Evolutionary conservation across 2,888 invertebrate species (phyloP).

Genomic region (Drosophila melanosoma): DNA sequence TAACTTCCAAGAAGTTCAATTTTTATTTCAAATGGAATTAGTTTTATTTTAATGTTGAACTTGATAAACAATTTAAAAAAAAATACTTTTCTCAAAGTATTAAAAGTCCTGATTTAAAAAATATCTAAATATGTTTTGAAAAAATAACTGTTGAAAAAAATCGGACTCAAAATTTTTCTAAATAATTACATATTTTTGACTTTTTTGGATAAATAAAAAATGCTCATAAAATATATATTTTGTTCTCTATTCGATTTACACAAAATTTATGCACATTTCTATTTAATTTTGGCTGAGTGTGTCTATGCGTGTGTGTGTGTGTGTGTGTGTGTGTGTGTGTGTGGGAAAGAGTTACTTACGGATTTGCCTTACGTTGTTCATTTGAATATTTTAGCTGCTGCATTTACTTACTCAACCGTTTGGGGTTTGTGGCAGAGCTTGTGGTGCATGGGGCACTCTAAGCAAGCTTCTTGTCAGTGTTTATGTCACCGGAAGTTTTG

Average conservation of each 20-base stretch:
- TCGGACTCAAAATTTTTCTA: not conserved
- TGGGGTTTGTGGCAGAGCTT: not conserved
- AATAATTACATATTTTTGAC: not conserved
- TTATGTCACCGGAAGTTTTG: constrained; percentile 81
- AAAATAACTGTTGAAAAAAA: no score
- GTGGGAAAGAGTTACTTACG: constrained; percentile 43
- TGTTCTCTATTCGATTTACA: not conserved
- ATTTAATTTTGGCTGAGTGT: constrained; percentile 2
- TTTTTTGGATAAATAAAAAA: not conserved
- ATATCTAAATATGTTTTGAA: not conserved
- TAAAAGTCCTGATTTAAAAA: not conserved
- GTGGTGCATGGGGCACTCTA: constrained; percentile 49
- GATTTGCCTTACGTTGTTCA: constrained; percentile 65
- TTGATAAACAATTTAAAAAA: not conserved
- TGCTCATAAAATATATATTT: not conserved
- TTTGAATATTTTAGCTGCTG: constrained; percentile 80
- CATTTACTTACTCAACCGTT: constrained; percentile 63
- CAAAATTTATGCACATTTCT: not conserved
- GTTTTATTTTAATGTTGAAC: not conserved
- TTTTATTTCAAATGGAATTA: not conserved
- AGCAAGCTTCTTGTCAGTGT: constrained; percentile 79
- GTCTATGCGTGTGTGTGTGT: constrained; percentile 1
- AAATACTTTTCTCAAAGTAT: not conserved
- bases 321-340: constrained; percentile 1
- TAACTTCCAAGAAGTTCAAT: no score